Evolutionary conservation across 2,113 vertebrate species (phyloP).

Genomic region (Gobiocypris rarus): DNA sequence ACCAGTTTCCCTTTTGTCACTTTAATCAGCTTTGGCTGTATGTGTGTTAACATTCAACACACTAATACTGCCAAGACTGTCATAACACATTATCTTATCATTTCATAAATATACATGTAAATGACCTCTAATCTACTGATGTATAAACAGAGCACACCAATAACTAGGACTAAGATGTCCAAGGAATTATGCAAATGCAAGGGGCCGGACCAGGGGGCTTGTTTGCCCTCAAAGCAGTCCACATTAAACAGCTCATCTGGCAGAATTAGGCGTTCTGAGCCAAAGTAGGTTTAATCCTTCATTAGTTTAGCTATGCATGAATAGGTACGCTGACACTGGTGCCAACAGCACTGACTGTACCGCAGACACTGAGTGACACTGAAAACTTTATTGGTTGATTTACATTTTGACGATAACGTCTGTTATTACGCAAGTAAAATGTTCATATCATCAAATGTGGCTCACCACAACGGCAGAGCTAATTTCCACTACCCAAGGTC

Average conservation of each 20-base stretch:
- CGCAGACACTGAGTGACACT: constrained; percentile 17
- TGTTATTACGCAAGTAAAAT: neutral
- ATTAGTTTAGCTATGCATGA: constrained; percentile 45
- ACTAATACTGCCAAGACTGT: constrained; percentile 29
- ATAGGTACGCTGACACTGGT: constrained; percentile 2
- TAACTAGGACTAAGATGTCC: constrained; percentile 56
- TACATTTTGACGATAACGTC: constrained; percentile 21
- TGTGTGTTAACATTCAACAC: constrained; percentile 45
- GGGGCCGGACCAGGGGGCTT: constrained; percentile 19
- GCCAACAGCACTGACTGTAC: constrained; percentile 16
- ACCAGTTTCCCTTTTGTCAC: constrained; percentile 29
- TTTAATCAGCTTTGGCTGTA: constrained; percentile 44
- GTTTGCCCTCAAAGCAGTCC: neutral
- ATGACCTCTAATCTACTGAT: constrained; percentile 61
- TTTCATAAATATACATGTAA: constrained; percentile 59
- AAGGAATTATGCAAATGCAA: constrained; percentile 40
- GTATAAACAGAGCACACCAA: constrained; percentile 69
- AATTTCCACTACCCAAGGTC: constrained; percentile 51
- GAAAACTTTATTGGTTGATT: constrained; percentile 35
- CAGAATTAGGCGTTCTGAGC: constrained; percentile 21
- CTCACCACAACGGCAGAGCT: constrained; percentile 29
- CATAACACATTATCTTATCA: constrained; percentile 50
- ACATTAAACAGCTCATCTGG: constrained; percentile 43
- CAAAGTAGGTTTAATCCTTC: constrained; percentile 48
- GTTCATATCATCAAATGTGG: constrained; percentile 27